Percentiles rank a stretch among this genome's conserved stretches.
phyloP scores from a whole-genome alignment of 2,113 vertebrate genomes.

The Aleadryas rufinucha region DNA sequence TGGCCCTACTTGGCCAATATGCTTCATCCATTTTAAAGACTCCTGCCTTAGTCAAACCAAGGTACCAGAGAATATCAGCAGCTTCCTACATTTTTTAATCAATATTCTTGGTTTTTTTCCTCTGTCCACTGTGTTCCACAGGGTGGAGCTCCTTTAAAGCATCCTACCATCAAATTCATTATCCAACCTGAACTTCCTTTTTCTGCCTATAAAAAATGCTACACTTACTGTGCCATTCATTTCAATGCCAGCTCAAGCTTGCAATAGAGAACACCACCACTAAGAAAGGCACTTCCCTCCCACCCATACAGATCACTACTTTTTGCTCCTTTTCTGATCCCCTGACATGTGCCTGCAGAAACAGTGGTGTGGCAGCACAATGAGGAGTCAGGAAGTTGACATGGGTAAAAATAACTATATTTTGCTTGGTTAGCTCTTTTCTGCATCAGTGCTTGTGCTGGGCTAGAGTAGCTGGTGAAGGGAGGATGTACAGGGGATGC shows the following conservation, averaged over 20 bases:
- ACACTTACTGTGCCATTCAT: not conserved
- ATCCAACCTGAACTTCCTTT: not conserved
- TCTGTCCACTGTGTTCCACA: not conserved
- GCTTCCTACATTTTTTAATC: not conserved
- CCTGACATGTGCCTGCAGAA: not conserved
- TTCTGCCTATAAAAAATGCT: not conserved
- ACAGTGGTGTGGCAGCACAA: not conserved
- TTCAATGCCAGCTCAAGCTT: not conserved
- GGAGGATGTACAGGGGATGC: not conserved
- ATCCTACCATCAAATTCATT: not conserved
- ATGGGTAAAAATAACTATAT: not conserved
- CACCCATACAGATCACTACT: not conserved
- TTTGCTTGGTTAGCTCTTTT: not conserved
- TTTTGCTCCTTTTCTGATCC: not conserved
- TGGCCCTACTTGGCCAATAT: not conserved
- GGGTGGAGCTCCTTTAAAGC: constrained; percentile 5
- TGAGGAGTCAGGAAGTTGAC: not conserved
- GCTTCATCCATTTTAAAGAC: not conserved
- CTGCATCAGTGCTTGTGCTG: not conserved
- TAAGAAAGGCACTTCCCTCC: not conserved
- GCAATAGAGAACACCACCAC: not conserved
- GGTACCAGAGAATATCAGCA: not conserved
- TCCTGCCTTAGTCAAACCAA: not conserved
- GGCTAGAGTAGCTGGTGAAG: not conserved
- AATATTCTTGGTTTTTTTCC: not conserved